Evolutionary conservation across 2,888 invertebrate species (phyloP).

Genomic region (Temnothorax rugatulus): DNA sequence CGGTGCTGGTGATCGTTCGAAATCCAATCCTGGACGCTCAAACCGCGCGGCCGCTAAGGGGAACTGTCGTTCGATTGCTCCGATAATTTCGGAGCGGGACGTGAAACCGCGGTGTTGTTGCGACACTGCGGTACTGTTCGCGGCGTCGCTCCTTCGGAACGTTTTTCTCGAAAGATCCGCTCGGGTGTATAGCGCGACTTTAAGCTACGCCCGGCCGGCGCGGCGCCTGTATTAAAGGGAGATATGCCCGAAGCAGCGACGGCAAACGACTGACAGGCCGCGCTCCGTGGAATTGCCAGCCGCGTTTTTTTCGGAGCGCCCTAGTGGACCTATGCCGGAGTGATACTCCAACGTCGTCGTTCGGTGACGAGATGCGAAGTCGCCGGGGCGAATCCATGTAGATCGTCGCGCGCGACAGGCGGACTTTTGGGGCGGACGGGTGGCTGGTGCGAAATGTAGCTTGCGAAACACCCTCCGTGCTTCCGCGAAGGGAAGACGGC

Average conservation of each 20-base stretch:
- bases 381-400: constrained; percentile 3
- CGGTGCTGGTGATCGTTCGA: background rate
- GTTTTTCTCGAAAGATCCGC: background rate
- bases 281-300: constrained; percentile 17
- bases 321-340: background rate
- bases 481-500: constrained; percentile 39
- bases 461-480: constrained; percentile 10
- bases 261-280: constrained; percentile 19
- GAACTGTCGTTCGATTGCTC: background rate
- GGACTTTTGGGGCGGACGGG: background rate
- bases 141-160: background rate
- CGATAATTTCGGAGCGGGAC: background rate
- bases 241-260: constrained; percentile 74
- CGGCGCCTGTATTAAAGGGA: constrained; percentile 83
- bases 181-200: constrained; percentile 56
- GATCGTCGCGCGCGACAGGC: background rate
- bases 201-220: constrained; percentile 75
- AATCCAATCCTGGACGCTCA: background rate
- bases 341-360: background rate
- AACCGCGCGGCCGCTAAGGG: background rate
- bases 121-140: background rate
- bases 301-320: background rate
- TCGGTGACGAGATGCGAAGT: constrained; percentile 27
- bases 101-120: background rate
- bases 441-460: constrained; percentile 44